These are phyloP conservation scores for Zygaena filipendulae DNA, from an alignment of 2,888 invertebrate species.

Conservation along the genomic window DNA sequence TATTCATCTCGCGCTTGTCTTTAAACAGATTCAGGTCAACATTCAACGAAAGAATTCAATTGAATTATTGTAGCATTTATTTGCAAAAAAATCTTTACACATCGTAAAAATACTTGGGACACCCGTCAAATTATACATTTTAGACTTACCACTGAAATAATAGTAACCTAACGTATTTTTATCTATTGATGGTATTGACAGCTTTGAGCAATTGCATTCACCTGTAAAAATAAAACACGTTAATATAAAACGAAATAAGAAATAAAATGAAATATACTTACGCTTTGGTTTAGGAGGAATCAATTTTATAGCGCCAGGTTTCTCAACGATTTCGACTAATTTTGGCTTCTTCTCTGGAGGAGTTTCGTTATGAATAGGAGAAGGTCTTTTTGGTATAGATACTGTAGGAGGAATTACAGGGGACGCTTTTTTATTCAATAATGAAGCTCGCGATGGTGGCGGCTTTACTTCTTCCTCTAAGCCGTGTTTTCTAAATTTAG, in stretches of 20 bases:
- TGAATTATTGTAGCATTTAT: slow-evolving; percentile 54
- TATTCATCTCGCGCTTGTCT: slow-evolving; percentile 33
- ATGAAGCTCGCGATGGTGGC: slow-evolving; percentile 79
- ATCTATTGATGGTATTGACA: slow-evolving; percentile 26
- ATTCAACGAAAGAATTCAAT: slow-evolving; percentile 45
- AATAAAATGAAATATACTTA: slow-evolving; percentile 71
- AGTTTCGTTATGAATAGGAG: slow-evolving; percentile 55
- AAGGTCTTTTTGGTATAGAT: slow-evolving; percentile 55
- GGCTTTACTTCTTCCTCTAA: slow-evolving; percentile 88
- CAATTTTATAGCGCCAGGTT: slow-evolving; percentile 85
- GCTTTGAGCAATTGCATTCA: slow-evolving; percentile 24
- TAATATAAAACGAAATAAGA: slow-evolving; percentile 26
- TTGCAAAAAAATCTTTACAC: slow-evolving; percentile 53
- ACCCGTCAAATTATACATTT: slow-evolving; percentile 58
- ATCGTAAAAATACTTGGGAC: slow-evolving; percentile 36
- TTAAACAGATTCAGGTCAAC: slow-evolving; percentile 47
- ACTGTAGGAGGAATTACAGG: slow-evolving; percentile 50
- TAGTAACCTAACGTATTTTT: slow-evolving; percentile 34
- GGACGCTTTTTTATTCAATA: slow-evolving; percentile 70
- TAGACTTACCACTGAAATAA: slow-evolving; percentile 56
- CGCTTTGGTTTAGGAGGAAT: slow-evolving; percentile 91
- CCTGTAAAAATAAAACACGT: slow-evolving; percentile 58
- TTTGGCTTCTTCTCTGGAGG: slow-evolving; percentile 85
- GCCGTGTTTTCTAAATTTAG: slow-evolving; percentile 92
- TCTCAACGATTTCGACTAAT: slow-evolving; percentile 71